Evolutionary conservation across 2,797 vertebrate genomes (phyloP), one percentile per base, ranked within the genome.

Genomic region (Chromobotia macracanthus): DNA sequence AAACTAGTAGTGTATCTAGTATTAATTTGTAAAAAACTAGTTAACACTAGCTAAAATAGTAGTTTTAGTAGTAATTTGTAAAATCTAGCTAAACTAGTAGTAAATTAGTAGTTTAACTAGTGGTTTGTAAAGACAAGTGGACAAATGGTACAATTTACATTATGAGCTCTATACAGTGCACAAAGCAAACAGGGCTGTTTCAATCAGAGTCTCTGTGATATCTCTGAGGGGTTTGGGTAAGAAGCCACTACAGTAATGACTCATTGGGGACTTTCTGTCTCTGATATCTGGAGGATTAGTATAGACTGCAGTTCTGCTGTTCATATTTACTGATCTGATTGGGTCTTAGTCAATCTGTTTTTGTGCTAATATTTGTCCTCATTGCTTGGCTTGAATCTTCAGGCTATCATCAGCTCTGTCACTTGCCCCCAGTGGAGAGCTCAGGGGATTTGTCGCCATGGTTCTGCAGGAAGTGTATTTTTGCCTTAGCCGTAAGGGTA

Each of bases 321-420:
- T 85, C 75, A 79, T 81, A 75, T 83, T 85, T 85, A 76, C 71
- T 67, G 66, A 72, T 68, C 66, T 55, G 46, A 83, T 75, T 82
- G 85, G 60, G 65, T 73, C 13, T 21, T 60, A 76, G 75, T 78
- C 44, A 25, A 68, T 56, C 70, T 35, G 28, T 60, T 46, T 56
- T 25, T 72, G 7, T 44, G 50, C 18, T 84, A 48, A 80, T 66
- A 70, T 77, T 77, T 66, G 61, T 51, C 19, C 21, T 66, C 41
- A 23, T 35, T 21, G 25, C 64, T 56, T 46, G 51, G n/a, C 63
- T n/a, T 55, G 71, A 53, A 76, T 75, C 80, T 5, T 0, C 87
- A 99, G 96, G 96, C 61, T 98, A 96, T 85, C 96, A 98, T 88
- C 97, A 98, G 90, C 96, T 95, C 89, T 98, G 97, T 82, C 97